phyloP scores from a whole-genome alignment of 2,113 vertebrate genomes.

The Peucedramus taeniatus region DNA sequence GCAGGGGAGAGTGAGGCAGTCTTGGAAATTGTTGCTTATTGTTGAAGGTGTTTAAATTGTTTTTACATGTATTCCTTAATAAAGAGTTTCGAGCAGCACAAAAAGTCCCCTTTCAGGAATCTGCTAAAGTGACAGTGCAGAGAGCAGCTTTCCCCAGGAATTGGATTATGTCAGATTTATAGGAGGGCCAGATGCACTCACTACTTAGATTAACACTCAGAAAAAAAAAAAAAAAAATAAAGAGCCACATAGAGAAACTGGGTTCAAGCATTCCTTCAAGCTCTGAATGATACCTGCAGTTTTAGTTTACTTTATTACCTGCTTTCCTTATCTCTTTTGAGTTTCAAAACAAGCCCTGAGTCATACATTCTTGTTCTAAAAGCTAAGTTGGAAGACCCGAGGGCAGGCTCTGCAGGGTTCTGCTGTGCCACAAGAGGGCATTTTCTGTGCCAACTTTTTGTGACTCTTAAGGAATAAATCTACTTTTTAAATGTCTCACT shows the following conservation, averaged over 20 bases:
- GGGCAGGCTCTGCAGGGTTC: not conserved
- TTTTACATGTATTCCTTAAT: not conserved
- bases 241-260: not conserved
- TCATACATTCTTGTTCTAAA: not conserved
- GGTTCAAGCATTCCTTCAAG: not conserved
- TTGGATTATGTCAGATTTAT: not conserved
- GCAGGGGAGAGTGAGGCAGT: not conserved
- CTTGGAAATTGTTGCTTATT: not conserved
- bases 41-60: not conserved
- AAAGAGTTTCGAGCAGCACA: not conserved
- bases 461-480: not conserved
- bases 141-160: not conserved
- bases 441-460: not conserved
- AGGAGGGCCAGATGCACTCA: not conserved
- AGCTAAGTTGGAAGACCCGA: not conserved
- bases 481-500: not conserved
- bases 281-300: not conserved
- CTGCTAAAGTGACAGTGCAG: not conserved
- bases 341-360: not conserved
- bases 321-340: not conserved
- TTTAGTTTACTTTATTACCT: not conserved
- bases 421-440: constrained; percentile 39
- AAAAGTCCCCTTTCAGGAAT: not conserved
- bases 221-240: not conserved
- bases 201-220: not conserved